A percentile compares a stretch with the other conserved stretches of the same genome.
Conservation (phyloP, 2,113 vertebrate genomes). For the Geothlypis trichas region DNA sequence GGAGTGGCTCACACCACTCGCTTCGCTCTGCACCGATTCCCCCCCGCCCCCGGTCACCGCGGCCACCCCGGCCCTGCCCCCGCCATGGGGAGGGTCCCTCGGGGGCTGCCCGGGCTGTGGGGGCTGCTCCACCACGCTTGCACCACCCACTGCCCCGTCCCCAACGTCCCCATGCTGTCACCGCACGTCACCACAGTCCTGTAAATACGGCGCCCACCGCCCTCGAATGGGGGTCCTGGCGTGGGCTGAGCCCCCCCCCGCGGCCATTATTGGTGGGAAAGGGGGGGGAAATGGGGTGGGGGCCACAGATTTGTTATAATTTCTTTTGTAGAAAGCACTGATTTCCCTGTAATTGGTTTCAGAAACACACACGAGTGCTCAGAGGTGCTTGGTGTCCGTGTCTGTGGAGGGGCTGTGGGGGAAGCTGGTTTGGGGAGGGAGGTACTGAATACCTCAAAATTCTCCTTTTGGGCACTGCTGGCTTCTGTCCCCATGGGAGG, state of each 20-base stretch:
- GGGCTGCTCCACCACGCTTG: not conserved
- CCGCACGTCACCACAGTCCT: slow-evolving; percentile 29
- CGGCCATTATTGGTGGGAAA: not conserved
- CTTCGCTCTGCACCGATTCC: not conserved
- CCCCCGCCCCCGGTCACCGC: not conserved
- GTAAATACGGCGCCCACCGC: slow-evolving; percentile 6
- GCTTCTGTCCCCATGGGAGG: not conserved
- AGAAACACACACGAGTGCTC: slow-evolving; percentile 57
- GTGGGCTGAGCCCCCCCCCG: not conserved
- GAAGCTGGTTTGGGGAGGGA: fast-evolving
- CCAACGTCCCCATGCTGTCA: not conserved
- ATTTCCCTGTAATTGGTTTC: slow-evolving; percentile 61
- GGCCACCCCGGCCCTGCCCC: not conserved
- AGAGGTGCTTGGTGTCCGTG: not conserved
- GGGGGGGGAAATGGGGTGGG: not conserved
- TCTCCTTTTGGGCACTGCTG: not conserved
- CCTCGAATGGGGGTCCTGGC: not conserved
- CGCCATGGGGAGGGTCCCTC: not conserved
- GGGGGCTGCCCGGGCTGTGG: not conserved
- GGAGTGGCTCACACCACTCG: not conserved
- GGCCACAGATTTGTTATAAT: slow-evolving; percentile 56
- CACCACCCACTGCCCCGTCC: not conserved
- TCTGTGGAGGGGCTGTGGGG: not conserved
- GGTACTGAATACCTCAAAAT: not conserved
- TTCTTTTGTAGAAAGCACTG: slow-evolving; percentile 68